A percentile compares a stretch with the other conserved stretches of the same genome.
Conservation (phyloP, 2,888 invertebrate genomes). For the Noctua janthe region DNA sequence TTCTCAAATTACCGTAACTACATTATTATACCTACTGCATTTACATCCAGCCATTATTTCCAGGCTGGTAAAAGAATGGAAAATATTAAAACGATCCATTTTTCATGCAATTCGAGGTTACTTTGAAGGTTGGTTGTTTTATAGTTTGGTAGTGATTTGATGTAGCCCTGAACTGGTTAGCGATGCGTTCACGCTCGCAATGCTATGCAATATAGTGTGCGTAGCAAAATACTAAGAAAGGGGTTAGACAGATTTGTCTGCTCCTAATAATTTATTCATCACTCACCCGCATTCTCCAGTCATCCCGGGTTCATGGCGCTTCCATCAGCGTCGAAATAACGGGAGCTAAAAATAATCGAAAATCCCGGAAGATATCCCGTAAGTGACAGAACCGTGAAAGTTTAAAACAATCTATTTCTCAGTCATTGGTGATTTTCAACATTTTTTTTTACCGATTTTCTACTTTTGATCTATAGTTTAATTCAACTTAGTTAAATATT, state of each 20-base stretch:
- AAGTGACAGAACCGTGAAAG: too few species aligned
- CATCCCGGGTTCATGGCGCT: not conserved
- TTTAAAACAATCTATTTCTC: too few species aligned
- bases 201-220: not conserved
- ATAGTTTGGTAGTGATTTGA: not conserved
- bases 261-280: not conserved
- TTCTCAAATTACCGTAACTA: constrained; percentile 66
- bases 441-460: too few species aligned
- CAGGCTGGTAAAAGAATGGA: constrained; percentile 38
- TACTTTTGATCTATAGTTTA: too few species aligned
- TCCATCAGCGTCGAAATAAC: not conserved
- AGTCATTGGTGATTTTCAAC: too few species aligned
- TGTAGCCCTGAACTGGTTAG: not conserved
- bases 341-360: too few species aligned
- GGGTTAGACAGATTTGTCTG: not conserved
- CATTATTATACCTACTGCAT: constrained; percentile 52
- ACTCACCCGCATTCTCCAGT: not conserved
- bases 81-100: constrained; percentile 40
- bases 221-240: not conserved
- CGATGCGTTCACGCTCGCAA: not conserved
- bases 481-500: too few species aligned
- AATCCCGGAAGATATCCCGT: too few species aligned
- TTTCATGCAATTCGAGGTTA: constrained; percentile 33
- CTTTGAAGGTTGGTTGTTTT: constrained; percentile 21
- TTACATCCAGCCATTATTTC: constrained; percentile 51